phyloP scores from a whole-genome alignment of 2,888 invertebrate genomes.

The Drosophila paramelanica region DNA sequence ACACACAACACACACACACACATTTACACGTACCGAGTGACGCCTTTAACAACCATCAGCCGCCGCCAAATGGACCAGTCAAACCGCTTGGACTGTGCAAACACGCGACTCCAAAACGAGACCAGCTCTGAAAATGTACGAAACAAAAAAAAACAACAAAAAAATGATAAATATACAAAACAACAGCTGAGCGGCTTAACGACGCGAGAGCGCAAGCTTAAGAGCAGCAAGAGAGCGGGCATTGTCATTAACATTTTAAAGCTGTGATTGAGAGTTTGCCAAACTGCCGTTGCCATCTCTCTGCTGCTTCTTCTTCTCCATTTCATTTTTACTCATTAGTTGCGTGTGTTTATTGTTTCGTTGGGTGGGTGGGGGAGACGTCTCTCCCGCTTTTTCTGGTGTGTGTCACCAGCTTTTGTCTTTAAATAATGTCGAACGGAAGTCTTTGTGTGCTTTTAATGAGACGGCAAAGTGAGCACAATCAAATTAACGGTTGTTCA shows the following conservation, averaged over 20 bases:
- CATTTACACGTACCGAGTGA: conserved; percentile 1
- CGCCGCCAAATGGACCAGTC: conserved; percentile 62
- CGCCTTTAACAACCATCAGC: conserved; percentile 22
- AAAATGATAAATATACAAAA: conserved; percentile 5
- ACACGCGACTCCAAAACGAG: conserved; percentile 67
- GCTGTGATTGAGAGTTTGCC: conserved; percentile 27
- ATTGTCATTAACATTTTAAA: conserved; percentile 28
- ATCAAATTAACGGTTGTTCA: conserved; percentile 50
- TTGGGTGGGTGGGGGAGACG: conserved; percentile 20
- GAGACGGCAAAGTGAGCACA: conserved; percentile 36
- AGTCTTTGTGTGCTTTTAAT: conserved; percentile 52
- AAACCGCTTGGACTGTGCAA: conserved; percentile 57
- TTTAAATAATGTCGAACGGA: conserved; percentile 48
- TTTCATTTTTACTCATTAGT: conserved; percentile 15
- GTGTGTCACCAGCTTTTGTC: conserved; percentile 23
- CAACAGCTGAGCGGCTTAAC: conserved; percentile 37
- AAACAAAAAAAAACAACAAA: conserved; percentile 30
- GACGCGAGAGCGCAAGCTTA: neutral
- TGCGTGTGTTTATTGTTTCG: neutral
- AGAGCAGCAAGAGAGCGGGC: neutral
- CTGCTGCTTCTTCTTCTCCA: neutral
- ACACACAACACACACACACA: neutral
- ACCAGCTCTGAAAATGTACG: conserved; percentile 41
- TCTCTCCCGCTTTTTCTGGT: neutral
- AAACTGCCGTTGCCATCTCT: conserved; percentile 3